These are phyloP conservation scores for Cephonodes hylas DNA, from an alignment of 2,888 invertebrate species.

Conservation along the genomic window DNA sequence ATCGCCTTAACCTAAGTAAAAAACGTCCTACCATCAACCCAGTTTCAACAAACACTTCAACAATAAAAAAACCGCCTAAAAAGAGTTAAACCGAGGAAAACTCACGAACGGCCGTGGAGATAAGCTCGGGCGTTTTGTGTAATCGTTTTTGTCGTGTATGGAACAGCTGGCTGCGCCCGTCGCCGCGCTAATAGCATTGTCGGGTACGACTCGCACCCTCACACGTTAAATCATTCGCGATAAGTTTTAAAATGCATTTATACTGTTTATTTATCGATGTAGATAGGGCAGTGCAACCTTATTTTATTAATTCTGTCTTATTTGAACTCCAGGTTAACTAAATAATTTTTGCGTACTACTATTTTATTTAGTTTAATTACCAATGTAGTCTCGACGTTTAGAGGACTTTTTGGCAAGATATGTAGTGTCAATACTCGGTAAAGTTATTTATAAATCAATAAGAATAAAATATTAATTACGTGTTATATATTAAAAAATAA, in stretches of 20 bases:
- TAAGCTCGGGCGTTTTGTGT: background rate
- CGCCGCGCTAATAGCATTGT: background rate
- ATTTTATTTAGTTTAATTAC: no score
- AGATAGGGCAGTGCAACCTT: background rate
- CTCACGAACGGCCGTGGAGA: background rate
- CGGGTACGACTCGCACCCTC: background rate
- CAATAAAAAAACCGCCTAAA: background rate
- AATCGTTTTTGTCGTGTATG: background rate
- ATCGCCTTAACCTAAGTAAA: background rate
- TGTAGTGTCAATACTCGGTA: no score
- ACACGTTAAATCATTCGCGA: background rate
- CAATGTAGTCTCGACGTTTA: no score
- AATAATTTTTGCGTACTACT: no score
- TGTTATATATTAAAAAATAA: no score
- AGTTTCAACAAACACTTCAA: background rate
- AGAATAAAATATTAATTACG: no score
- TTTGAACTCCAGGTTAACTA: no score
- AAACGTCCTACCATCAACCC: background rate
- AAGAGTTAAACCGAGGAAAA: background rate
- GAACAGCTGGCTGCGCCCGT: background rate
- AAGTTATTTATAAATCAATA: no score
- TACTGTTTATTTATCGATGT: background rate
- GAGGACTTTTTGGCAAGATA: no score
- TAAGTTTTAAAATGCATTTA: background rate
- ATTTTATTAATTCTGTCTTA: no score